Evolutionary conservation across 2,888 invertebrate species (phyloP), one percentile per base, ranked within the genome.

Genomic region (Megamerina dolium): DNA sequence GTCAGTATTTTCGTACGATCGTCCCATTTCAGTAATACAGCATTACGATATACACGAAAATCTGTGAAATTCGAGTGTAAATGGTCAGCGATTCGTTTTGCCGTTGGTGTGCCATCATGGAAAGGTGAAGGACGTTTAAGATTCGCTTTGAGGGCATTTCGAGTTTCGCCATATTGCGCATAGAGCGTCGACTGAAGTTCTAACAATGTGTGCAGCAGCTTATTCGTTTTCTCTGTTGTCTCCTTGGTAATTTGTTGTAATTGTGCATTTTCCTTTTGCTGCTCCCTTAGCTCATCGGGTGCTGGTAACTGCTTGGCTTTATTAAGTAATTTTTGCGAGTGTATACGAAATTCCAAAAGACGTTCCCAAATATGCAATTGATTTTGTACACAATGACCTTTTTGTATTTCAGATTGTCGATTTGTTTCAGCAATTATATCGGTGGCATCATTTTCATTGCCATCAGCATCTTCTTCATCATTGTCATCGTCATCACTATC

Each of bases 21-120:
- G 70, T 93, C 87, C 96, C 96, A 96, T 67, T 93, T 93, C 56
- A 90, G 84, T 47, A 97, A 84, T 8, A 87, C 83, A 1, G 79
- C 72, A 62, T 94, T 83, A 64, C 93, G 80, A 59, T 83, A 88
- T 6, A 75, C 61, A 52, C 73, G 76, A 51, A 85, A 87, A 3
- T 72, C 68, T 53, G 78, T 72, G 59, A 86, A 81, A 31, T 75
- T 72, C 8, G 71, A 70, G 8, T 74, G 61, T 23, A 88, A 68
- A 49, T 78, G 72, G 35, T 68, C 64, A 54, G 80, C 79, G 45
- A 54, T 54, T 13, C 55, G 57, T 45, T 70, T 67, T 0, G 50
- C 20, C 2, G 48, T 38, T 6, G 46, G 42, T 1, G 45, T 40
- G 10, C 34, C 43, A 8, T 31, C 38, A 1, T 35, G 27, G 5